phyloP scores from a whole-genome alignment of 1,140 invertebrate species.

The Nomia melanderi region DNA sequence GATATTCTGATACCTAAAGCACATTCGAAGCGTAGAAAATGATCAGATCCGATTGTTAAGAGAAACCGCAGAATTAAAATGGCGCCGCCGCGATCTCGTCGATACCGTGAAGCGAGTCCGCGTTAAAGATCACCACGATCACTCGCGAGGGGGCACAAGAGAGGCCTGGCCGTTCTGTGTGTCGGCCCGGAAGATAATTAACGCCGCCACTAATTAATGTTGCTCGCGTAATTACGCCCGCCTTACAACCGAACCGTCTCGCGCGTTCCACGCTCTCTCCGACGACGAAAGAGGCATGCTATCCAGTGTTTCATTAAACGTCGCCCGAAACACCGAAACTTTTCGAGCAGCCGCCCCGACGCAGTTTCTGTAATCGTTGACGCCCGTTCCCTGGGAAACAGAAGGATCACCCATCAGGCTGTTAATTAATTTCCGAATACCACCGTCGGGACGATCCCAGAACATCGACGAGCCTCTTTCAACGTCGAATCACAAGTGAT shows the following conservation, averaged over 20 bases:
- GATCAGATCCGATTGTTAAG: no score
- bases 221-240: conserved; percentile 49
- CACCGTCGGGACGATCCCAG: neutral
- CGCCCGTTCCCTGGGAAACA: neutral
- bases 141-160: neutral
- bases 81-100: no score
- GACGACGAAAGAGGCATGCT: no score
- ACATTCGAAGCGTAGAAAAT: no score
- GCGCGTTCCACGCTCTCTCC: neutral
- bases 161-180: conserved; percentile 11
- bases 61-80: no score
- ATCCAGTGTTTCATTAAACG: conserved; percentile 13
- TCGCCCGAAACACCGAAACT: neutral
- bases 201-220: conserved; percentile 58
- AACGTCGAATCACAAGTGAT: neutral
- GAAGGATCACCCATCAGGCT: neutral
- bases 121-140: conserved; percentile 36
- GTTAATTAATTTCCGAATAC: conserved; percentile 19
- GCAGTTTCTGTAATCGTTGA: neutral
- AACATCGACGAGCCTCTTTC: neutral
- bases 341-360: neutral
- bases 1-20: no score
- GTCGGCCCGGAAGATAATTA: conserved; percentile 51
- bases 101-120: no score
- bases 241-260: conserved; percentile 24